Conservation (phyloP, 2,113 vertebrate species). For the Phrynosoma blainvillii region DNA sequence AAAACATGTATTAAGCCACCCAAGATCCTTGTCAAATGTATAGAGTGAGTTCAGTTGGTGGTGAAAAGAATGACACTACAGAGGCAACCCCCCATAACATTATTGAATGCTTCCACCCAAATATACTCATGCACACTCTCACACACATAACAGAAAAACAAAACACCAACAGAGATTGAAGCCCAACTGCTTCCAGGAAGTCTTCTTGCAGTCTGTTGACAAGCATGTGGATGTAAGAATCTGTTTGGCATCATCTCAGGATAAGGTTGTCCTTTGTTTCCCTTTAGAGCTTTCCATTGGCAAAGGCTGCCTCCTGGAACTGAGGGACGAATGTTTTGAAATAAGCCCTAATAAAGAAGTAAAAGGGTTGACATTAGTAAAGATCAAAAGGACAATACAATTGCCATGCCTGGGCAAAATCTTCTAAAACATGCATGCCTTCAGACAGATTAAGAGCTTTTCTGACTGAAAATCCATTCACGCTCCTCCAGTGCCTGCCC, state of each 20-base stretch:
- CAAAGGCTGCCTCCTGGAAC: conserved; percentile 98
- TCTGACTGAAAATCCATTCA: not conserved
- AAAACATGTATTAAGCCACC: conserved; percentile 36
- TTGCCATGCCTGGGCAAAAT: not conserved
- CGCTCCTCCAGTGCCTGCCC: not conserved
- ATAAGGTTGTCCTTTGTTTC: conserved; percentile 33
- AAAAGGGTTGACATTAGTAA: conserved; percentile 64
- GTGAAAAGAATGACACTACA: conserved; percentile 42
- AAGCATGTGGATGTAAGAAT: conserved; percentile 52
- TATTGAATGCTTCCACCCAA: not conserved
- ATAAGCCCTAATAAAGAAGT: conserved; percentile 83
- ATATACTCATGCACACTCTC: not conserved
- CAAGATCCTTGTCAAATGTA: conserved; percentile 26
- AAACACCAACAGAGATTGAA: conserved; percentile 41
- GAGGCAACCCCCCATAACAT: conserved; percentile 22
- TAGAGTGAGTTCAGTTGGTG: conserved; percentile 12
- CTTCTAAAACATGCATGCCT: not conserved
- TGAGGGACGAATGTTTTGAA: conserved; percentile 98
- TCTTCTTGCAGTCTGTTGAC: conserved; percentile 54
- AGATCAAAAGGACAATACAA: conserved; percentile 42
- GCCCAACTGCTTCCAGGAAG: conserved; percentile 64
- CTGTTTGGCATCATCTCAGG: conserved; percentile 57
- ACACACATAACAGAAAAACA: not conserved
- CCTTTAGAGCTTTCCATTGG: conserved; percentile 94
- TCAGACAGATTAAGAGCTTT: not conserved